phyloP scores from a whole-genome alignment of 2,888 invertebrate species.

The Drosophila neutralis region DNA sequence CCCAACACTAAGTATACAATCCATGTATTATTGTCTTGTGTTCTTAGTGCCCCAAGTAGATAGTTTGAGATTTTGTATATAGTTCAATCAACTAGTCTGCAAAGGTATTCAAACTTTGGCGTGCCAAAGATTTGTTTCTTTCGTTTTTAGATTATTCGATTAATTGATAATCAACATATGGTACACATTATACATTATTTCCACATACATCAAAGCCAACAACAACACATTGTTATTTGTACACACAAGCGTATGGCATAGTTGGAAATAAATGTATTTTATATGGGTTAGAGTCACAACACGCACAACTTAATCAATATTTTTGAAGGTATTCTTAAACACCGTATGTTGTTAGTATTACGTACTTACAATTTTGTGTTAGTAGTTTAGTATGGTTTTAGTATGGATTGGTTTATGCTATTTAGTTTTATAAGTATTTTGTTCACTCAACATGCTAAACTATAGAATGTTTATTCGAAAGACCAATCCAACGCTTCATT shows the following conservation, averaged over 20 bases:
- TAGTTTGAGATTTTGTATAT: too few relatives aligned
- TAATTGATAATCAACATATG: conserved; percentile 11
- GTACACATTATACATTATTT: conserved; percentile 14
- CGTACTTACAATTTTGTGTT: conserved; percentile 56
- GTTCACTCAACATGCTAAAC: conserved; percentile 74
- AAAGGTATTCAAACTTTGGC: conserved; percentile 16
- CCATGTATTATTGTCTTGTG: not conserved
- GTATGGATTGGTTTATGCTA: conserved; percentile 41
- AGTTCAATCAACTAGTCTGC: not conserved
- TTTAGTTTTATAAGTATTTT: conserved; percentile 40
- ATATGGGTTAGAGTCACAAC: conserved; percentile 29
- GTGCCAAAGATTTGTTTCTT: conserved; percentile 20
- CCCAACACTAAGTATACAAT: not conserved
- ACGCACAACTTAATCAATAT: conserved; percentile 33
- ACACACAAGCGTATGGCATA: conserved; percentile 19
- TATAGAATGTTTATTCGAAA: conserved; percentile 62
- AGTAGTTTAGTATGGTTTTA: conserved; percentile 28
- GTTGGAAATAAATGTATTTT: conserved; percentile 11
- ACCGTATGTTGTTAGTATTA: conserved; percentile 51
- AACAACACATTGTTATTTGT: conserved; percentile 41
- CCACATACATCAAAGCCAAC: conserved; percentile 36
- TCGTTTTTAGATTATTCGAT: not conserved
- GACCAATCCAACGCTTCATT: conserved; percentile 71
- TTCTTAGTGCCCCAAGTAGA: not conserved
- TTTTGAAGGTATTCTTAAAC: conserved; percentile 16